phyloP scores from a whole-genome alignment of 2,888 invertebrate genomes.

The Microchrysa polita region DNA sequence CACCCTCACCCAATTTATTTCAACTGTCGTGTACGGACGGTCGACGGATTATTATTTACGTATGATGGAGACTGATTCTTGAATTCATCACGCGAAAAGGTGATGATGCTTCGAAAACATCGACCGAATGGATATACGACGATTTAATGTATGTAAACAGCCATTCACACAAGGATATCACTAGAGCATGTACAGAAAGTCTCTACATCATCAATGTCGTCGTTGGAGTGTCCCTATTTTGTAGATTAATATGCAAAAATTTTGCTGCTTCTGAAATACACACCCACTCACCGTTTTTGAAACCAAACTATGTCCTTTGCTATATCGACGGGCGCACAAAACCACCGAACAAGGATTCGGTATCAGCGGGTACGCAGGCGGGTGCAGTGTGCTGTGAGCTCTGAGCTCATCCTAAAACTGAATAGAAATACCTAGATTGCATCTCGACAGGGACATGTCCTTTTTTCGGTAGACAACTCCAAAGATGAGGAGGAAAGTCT shows the following conservation, averaged over 20 bases:
- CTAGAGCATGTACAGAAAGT: constrained; percentile 2
- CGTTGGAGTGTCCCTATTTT: constrained; percentile 47
- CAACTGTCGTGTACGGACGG: too few species aligned
- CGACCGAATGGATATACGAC: constrained; percentile 4
- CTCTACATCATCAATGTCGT: constrained; percentile 17
- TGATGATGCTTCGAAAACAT: neutral
- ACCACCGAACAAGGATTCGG: constrained; percentile 3
- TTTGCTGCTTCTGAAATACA: neutral
- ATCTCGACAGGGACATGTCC: neutral
- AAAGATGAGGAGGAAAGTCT: constrained; percentile 9
- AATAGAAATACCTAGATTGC: too few species aligned
- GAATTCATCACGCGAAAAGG: constrained; percentile 11
- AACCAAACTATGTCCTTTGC: too few species aligned
- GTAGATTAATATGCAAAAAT: constrained; percentile 49
- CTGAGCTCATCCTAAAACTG: neutral
- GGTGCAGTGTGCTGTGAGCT: neutral
- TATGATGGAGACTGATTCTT: neutral
- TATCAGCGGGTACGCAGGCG: constrained; percentile 1
- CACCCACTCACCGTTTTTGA: neutral
- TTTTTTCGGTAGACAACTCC: constrained; percentile 5
- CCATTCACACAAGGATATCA: constrained; percentile 4
- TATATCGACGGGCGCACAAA: neutral
- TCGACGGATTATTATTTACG: too few species aligned
- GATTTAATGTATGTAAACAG: constrained; percentile 19
- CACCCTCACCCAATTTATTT: constrained; percentile 17